Evolutionary conservation across 2,113 vertebrate genomes (phyloP).

Genomic region (Eubucco bourcierii): DNA sequence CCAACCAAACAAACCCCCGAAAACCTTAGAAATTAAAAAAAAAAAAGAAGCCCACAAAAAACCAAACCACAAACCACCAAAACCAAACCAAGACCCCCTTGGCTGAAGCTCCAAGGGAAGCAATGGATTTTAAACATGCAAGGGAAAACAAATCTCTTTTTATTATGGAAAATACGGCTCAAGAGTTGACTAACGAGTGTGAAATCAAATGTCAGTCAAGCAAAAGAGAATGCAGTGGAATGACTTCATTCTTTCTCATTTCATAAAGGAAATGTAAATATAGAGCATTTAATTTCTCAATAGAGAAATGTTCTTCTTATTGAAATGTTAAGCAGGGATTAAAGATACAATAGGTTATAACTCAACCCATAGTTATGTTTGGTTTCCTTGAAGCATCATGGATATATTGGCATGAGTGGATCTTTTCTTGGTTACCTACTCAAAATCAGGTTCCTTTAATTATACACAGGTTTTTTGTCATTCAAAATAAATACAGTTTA

Average conservation of each 20-base stretch:
- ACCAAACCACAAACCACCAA: background rate
- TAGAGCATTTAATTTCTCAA: conserved; percentile 54
- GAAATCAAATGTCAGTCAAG: conserved; percentile 69
- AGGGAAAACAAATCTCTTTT: conserved; percentile 34
- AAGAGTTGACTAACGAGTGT: conserved; percentile 16
- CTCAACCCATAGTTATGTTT: conserved; percentile 12
- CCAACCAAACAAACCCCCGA: background rate
- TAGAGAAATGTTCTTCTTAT: conserved; percentile 53
- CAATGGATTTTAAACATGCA: background rate
- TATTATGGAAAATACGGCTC: conserved; percentile 24
- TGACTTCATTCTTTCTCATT: conserved; percentile 38
- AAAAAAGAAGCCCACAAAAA: background rate
- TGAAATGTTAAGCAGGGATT: conserved; percentile 66
- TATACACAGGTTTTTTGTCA: background rate
- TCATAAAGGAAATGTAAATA: conserved; percentile 61
- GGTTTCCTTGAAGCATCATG: background rate
- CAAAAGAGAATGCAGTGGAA: conserved; percentile 49
- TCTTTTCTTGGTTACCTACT: background rate
- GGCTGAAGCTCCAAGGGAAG: background rate
- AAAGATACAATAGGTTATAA: conserved; percentile 55
- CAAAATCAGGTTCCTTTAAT: background rate
- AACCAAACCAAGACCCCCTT: background rate
- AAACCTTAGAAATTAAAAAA: background rate
- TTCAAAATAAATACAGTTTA: background rate
- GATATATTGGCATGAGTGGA: background rate